Conservation (phyloP, 2,113 vertebrate genomes). For the Oreochromis aureus region DNA sequence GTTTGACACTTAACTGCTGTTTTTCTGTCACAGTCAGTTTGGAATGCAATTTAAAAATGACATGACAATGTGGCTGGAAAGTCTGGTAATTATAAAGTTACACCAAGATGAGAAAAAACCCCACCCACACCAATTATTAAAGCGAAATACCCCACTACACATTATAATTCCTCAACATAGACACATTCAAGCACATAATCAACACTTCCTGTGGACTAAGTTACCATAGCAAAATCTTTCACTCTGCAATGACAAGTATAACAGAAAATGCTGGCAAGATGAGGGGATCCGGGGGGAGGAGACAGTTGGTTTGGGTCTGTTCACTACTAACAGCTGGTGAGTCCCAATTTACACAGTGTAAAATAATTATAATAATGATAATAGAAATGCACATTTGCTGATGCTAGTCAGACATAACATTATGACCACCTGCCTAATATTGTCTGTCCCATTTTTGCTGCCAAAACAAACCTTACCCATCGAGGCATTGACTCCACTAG, state of each 20-base stretch:
- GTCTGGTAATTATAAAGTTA: neutral
- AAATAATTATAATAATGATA: neutral
- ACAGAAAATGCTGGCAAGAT: neutral
- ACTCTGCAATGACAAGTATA: neutral
- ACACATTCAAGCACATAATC: neutral
- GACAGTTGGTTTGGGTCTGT: neutral
- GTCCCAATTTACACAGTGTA: neutral
- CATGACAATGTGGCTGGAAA: neutral
- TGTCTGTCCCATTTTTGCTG: neutral
- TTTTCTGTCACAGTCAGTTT: neutral
- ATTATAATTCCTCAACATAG: neutral
- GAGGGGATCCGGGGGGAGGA: neutral
- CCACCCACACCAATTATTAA: neutral
- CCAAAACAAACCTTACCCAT: neutral
- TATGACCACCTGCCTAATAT: neutral
- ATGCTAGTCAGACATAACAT: neutral
- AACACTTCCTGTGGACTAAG: neutral
- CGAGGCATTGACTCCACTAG: neutral
- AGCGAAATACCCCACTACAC: neutral
- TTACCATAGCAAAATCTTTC: neutral
- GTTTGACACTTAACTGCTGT: neutral
- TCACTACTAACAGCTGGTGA: neutral
- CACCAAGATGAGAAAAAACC: neutral
- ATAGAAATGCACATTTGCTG: neutral
- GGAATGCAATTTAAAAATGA: neutral